phyloP scores from a whole-genome alignment of 2,797 vertebrate species.

The Sandelia bainsii region DNA sequence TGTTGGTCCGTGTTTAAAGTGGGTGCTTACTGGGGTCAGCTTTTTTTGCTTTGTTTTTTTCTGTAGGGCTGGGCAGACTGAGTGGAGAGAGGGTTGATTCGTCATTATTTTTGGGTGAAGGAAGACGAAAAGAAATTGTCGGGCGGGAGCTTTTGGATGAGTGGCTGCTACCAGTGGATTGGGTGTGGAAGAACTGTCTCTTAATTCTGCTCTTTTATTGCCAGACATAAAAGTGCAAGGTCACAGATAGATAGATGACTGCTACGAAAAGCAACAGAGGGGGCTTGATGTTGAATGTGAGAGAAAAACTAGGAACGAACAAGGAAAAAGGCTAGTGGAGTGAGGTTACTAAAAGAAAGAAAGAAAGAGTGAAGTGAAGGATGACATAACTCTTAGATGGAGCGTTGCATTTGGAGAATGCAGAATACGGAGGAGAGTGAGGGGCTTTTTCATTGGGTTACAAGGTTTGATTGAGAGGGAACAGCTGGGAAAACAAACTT shows the following conservation, averaged over 20 bases:
- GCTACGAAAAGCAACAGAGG: background rate
- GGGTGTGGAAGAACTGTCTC: constrained; percentile 40
- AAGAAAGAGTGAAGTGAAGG: constrained; percentile 19
- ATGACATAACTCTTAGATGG: constrained; percentile 23
- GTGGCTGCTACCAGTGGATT: constrained; percentile 54
- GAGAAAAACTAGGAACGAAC: background rate
- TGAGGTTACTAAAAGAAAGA: constrained; percentile 33
- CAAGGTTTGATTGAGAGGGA: constrained; percentile 38
- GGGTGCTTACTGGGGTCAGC: constrained; percentile 27
- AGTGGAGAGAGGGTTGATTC: constrained; percentile 2
- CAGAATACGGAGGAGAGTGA: background rate
- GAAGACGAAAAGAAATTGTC: constrained; percentile 40
- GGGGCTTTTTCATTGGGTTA: constrained; percentile 21
- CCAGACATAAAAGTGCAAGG: constrained; percentile 42
- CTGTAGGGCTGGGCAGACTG: constrained; percentile 5
- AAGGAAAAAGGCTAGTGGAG: background rate
- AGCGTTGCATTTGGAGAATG: constrained; percentile 29
- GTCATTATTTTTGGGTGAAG: constrained; percentile 33
- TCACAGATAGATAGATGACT: constrained; percentile 22
- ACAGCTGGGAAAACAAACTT: constrained; percentile 44
- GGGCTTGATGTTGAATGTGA: background rate
- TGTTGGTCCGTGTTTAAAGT: constrained; percentile 38
- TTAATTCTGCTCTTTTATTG: constrained; percentile 50
- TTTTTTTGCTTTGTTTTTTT: constrained; percentile 14
- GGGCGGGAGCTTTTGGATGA: constrained; percentile 43